These are phyloP conservation scores for Melanogrammus aeglefinus DNA, from an alignment of 2,797 vertebrate species.

Conservation along the genomic window DNA sequence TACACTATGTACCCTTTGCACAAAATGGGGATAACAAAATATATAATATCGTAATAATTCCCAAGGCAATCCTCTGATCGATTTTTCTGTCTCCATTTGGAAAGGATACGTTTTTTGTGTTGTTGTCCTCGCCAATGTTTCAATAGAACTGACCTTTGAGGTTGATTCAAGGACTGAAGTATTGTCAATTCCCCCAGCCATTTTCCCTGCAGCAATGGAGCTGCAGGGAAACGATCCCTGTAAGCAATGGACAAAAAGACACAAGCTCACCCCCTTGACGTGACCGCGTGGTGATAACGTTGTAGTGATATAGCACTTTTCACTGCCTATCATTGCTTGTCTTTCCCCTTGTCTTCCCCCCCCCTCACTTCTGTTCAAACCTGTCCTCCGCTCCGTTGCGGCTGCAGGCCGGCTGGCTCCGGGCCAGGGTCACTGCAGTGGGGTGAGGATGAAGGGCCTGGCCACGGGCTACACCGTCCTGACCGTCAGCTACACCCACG, in stretches of 20 bases:
- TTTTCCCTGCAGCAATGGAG: background rate
- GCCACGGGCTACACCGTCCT: constrained; percentile 77
- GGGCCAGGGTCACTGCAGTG: constrained; percentile 73
- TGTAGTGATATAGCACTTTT: background rate
- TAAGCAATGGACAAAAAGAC: background rate
- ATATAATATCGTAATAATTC: background rate
- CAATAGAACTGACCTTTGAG: background rate
- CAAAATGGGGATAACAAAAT: no score
- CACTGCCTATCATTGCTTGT: background rate
- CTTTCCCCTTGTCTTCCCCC: background rate
- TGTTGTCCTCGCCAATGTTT: background rate
- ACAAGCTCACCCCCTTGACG: background rate
- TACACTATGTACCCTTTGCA: background rate
- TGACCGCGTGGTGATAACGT: background rate
- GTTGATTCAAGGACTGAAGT: background rate
- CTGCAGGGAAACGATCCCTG: background rate
- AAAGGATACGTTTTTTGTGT: background rate
- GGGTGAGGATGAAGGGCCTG: constrained; percentile 79
- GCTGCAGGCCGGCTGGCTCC: constrained; percentile 67
- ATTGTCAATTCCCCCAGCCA: background rate
- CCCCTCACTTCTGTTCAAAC: background rate
- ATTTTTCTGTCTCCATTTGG: background rate
- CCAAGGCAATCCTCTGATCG: background rate
- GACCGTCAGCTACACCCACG: constrained; percentile 77
- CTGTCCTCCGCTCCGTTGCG: background rate